Evolutionary conservation across 2,888 invertebrate species (phyloP), one percentile per base, ranked within the genome.

Genomic region (Himalopsyche anomala): DNA sequence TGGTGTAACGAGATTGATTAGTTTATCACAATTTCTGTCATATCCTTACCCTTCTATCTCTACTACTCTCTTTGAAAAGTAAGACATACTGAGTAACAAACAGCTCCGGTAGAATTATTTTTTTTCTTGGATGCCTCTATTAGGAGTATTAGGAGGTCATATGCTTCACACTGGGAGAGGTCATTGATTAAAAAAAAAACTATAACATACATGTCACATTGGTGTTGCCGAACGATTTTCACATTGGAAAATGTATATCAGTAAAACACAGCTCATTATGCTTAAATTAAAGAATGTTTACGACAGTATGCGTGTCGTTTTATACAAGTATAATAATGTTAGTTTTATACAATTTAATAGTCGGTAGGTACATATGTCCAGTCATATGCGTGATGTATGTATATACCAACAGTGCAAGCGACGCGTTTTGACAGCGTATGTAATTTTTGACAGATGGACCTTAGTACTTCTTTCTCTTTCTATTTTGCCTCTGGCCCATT

Each of bases 341-440:
- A 69, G 62, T 42, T 74, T 17, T 42, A 5, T n/a, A 42, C 42
- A 4, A 51, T 51, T 15, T 74, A 45, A 28, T n/a, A 54, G 54
- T 45, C 11, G 4, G 17, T 28, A 45, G 51, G 15, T 54, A 28
- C 51, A 55, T 54, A 54, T 74, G 74, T 74, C 45, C 81, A 19
- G 81, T 69, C 74, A 82, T 82, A 82, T 80, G 80, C 85, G 85
- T 85, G 85, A 81, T 80, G 85, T n/a, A 40, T 40, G 40, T 81
- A 55, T 36, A 81, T 56, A 84, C 56, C 83, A 81, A 79, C 80
- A 38, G 51, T 81, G 83, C 86, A 45, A 83, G 86, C 85, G 87
- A 62, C 85, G 83, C 87, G 85, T 88, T 88, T 88, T 87, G 88
- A 88, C 88, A 88, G 87, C 86, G 87, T 87, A 81, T 81, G 87